Evolutionary conservation across 2,113 vertebrate genomes (phyloP).

Genomic region (Ptilonorhynchus violaceus): DNA sequence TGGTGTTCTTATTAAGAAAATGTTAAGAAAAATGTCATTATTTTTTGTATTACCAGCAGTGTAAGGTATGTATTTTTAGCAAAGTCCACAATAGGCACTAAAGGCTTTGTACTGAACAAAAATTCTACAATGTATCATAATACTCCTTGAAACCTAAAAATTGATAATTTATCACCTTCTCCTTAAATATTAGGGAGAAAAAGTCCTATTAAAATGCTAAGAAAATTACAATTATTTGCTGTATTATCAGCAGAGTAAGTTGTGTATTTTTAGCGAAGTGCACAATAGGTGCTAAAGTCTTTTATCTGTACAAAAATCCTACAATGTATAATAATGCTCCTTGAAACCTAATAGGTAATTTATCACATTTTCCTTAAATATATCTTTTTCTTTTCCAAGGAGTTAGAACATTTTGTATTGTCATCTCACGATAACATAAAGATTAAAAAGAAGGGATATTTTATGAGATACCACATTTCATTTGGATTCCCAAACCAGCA

Average conservation of each 20-base stretch:
- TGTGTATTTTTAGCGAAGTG: not conserved
- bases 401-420: not conserved
- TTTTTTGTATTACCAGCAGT: not conserved
- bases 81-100: not conserved
- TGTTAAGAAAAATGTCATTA: not conserved
- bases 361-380: not conserved
- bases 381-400: not conserved
- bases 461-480: not conserved
- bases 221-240: not conserved
- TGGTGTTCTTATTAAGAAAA: not conserved
- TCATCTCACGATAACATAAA: not conserved
- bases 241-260: not conserved
- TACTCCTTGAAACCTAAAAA: not conserved
- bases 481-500: not conserved
- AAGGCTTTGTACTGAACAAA: not conserved
- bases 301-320: not conserved
- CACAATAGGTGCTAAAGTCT: not conserved
- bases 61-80: not conserved
- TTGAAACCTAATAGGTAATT: not conserved
- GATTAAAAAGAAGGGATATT: not conserved
- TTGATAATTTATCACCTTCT: not conserved
- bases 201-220: not conserved
- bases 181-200: not conserved
- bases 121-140: not conserved
- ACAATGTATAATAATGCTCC: not conserved